Evolutionary conservation across 2,113 vertebrate genomes (phyloP).

Genomic region (Elephantulus edwardii): DNA sequence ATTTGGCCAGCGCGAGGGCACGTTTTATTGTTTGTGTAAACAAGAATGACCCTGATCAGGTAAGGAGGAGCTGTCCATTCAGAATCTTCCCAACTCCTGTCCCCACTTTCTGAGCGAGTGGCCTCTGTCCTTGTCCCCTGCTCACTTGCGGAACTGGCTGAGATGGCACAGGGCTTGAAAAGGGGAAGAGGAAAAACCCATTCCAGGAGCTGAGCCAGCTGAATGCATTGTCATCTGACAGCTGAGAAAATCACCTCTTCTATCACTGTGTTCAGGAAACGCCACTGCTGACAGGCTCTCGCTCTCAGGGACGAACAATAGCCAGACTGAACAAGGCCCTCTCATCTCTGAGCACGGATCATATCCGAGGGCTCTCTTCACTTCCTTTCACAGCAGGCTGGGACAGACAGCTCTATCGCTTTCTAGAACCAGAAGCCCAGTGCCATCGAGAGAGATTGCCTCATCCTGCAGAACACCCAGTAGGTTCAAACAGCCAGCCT

Average conservation of each 20-base stretch:
- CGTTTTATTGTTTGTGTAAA: neutral
- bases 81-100: neutral
- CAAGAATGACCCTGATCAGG: neutral
- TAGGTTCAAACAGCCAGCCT: too few relatives aligned
- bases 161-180: neutral
- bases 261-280: neutral
- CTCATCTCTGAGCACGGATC: neutral
- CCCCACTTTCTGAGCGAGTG: neutral
- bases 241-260: neutral
- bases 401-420: fast-evolving
- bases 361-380: neutral
- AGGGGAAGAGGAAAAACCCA: neutral
- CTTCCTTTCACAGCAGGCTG: neutral
- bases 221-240: neutral
- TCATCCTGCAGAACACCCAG: too few relatives aligned
- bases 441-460: too few relatives aligned
- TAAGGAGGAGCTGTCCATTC: neutral
- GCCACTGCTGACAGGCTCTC: neutral
- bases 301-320: neutral
- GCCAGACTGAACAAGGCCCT: neutral
- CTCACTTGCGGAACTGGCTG: neutral
- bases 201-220: neutral
- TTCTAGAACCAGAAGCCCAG: too few relatives aligned
- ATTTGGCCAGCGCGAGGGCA: neutral
- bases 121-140: neutral